These are phyloP conservation scores for Felis chaus DNA, from an alignment of 2,113 vertebrate genomes.

Conservation along the genomic window DNA sequence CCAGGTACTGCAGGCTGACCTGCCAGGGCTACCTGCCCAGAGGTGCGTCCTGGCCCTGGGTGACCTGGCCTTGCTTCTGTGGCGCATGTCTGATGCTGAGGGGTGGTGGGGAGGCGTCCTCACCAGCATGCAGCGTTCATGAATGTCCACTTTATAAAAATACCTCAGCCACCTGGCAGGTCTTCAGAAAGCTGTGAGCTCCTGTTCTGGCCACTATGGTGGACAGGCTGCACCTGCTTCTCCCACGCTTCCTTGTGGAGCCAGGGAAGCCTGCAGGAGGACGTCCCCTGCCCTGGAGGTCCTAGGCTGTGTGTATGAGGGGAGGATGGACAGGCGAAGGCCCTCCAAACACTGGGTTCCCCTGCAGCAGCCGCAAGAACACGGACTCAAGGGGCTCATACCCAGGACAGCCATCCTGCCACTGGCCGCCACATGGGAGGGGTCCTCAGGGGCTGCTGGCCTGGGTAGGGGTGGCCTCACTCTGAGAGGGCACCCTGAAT, in stretches of 20 bases:
- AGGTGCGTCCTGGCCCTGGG: constrained; percentile 80
- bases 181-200: neutral
- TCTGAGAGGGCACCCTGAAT: no score
- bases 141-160: neutral
- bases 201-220: no score
- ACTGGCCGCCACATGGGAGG: neutral
- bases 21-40: constrained; percentile 86
- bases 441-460: no score
- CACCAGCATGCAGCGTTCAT: neutral
- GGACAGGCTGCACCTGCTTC: neutral
- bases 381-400: neutral
- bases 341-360: rapidly evolving
- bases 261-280: neutral
- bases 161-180: neutral
- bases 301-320: neutral
- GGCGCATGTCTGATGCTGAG: neutral
- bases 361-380: neutral
- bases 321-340: neutral
- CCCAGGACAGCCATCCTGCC: rapidly evolving
- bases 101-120: neutral
- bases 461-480: neutral
- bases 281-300: no score
- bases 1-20: constrained; percentile 85
- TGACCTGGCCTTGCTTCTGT: constrained; percentile 73
- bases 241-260: neutral